Conservation (phyloP, 2,888 invertebrate genomes). For the Ormyrus labotus region DNA sequence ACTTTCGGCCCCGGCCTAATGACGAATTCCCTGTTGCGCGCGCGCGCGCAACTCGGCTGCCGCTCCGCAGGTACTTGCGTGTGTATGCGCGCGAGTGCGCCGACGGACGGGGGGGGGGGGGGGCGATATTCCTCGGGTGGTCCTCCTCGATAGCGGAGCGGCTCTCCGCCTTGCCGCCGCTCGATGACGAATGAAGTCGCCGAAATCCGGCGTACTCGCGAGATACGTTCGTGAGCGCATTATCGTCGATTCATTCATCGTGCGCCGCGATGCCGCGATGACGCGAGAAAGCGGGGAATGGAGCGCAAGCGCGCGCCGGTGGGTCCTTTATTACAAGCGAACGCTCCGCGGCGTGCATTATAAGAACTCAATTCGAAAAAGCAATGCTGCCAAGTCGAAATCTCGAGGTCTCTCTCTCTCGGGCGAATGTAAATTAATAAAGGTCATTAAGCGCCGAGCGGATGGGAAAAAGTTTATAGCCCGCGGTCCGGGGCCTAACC, state of each 20-base stretch:
- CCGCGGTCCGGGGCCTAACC: slow-evolving; percentile 32
- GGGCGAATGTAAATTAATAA: slow-evolving; percentile 21
- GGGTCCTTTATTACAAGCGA: slow-evolving; percentile 20
- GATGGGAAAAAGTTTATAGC: slow-evolving; percentile 9
- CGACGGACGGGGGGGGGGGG: not conserved
- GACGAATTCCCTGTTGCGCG: slow-evolving; percentile 31
- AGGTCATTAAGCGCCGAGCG: slow-evolving; percentile 13
- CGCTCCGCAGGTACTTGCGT: not conserved
- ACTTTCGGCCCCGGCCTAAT: slow-evolving; percentile 10
- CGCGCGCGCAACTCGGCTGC: not conserved
- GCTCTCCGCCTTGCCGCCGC: too few species aligned
- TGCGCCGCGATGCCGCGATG: slow-evolving; percentile 15
- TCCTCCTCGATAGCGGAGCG: slow-evolving; percentile 1
- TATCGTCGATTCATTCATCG: slow-evolving; percentile 56
- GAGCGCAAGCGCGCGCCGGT: not conserved
- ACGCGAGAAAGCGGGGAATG: slow-evolving; percentile 12
- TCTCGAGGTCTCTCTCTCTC: not conserved
- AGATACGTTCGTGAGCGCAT: slow-evolving; percentile 21
- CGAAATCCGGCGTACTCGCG: slow-evolving; percentile 23
- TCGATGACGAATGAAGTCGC: slow-evolving; percentile 54
- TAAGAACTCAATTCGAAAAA: slow-evolving; percentile 11
- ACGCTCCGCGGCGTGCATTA: not conserved
- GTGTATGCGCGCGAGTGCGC: not conserved
- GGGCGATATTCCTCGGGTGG: slow-evolving; percentile 28
- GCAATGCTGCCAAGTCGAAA: not conserved